Evolutionary conservation across 2,797 vertebrate genomes (phyloP).

Genomic region (Brotula barbata): DNA sequence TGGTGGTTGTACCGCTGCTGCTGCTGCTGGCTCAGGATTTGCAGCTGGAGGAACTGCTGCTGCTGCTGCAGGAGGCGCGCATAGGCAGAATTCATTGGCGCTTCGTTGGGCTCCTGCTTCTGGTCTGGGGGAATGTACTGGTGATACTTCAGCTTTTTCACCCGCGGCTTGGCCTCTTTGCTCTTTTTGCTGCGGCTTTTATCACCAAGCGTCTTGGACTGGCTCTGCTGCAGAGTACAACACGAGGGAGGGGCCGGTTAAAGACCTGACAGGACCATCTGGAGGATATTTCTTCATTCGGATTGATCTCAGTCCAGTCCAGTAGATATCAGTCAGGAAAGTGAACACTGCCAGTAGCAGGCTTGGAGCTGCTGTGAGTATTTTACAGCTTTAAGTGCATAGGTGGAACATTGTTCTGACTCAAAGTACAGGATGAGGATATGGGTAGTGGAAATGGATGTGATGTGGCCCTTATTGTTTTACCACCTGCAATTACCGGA

Average conservation of each 20-base stretch:
- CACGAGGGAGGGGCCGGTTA: conserved; percentile 33
- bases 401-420: conserved; percentile 64
- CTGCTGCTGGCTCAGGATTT: conserved; percentile 96
- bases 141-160: conserved; percentile 97
- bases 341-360: conserved; percentile 40
- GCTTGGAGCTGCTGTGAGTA: conserved; percentile 39
- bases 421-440: conserved; percentile 75
- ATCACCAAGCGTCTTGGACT: conserved; percentile 85
- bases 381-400: conserved; percentile 49
- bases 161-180: conserved; percentile 91
- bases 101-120: conserved; percentile 88
- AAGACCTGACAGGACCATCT: conserved; percentile 40
- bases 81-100: conserved; percentile 93
- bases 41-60: conserved; percentile 97
- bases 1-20: conserved; percentile 94
- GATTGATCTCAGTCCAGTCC: conserved; percentile 53
- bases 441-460: conserved; percentile 62
- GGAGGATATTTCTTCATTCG: conserved; percentile 42
- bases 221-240: conserved; percentile 85
- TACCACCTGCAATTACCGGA: conserved; percentile 71
- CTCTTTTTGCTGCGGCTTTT: conserved; percentile 92
- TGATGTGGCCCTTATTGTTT: conserved; percentile 74
- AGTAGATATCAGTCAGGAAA: conserved; percentile 45
- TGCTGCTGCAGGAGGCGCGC: conserved; percentile 94
- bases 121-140: conserved; percentile 98